Percentiles rank a stretch among this genome's conserved stretches.
Conservation (phyloP, 2,888 invertebrate species). For the Pyrochroa serraticornis region DNA sequence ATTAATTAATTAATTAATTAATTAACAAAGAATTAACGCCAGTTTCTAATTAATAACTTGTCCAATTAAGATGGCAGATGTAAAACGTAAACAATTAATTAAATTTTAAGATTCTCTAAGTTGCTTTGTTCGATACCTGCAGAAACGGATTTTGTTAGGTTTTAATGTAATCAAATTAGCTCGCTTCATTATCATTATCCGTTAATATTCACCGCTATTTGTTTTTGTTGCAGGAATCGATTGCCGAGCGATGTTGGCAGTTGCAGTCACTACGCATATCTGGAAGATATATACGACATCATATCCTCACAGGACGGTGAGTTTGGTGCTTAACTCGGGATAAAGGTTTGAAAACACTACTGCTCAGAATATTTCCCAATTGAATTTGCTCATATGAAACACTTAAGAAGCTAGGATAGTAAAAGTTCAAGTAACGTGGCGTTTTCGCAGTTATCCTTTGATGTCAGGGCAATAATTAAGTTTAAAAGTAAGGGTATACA, state of each 20-base stretch:
- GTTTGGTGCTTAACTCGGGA: constrained; percentile 31
- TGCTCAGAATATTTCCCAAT: background rate
- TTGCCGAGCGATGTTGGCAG: constrained; percentile 68
- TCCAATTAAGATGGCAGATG: constrained; percentile 19
- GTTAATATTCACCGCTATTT: background rate
- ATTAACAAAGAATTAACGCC: constrained; percentile 11
- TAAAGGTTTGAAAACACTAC: background rate
- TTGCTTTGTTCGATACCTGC: constrained; percentile 4
- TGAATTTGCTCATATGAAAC: no score
- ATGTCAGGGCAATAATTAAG: constrained; percentile 15
- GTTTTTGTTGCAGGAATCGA: constrained; percentile 63
- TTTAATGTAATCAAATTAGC: constrained; percentile 4
- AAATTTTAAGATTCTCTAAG: constrained; percentile 8
- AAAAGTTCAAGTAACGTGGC: constrained; percentile 10
- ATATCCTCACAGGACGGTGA: constrained; percentile 70
- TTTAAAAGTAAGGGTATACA: constrained; percentile 15
- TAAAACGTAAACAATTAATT: constrained; percentile 22
- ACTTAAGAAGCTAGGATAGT: no score
- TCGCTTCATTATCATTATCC: constrained; percentile 2
- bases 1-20: constrained; percentile 21
- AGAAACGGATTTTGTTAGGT: background rate
- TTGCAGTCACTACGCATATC: constrained; percentile 72
- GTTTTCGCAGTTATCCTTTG: constrained; percentile 5
- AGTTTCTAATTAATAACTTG: constrained; percentile 19
- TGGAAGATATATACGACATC: constrained; percentile 76